Evolutionary conservation across 2,113 vertebrate species (phyloP).

Genomic region (Machaerirhynchus nigripectus): DNA sequence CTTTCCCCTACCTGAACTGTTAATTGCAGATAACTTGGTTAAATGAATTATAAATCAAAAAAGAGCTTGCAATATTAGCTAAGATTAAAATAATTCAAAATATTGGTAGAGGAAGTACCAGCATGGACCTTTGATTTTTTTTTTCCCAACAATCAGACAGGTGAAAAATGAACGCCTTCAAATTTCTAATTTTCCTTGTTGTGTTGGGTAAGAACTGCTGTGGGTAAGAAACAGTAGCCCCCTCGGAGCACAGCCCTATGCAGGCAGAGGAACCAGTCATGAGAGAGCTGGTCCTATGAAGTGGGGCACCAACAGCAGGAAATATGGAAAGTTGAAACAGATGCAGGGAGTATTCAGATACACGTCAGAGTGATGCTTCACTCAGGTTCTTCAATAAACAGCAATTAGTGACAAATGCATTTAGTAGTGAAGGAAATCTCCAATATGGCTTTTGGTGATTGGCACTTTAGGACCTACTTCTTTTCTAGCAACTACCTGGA

Average conservation of each 20-base stretch:
- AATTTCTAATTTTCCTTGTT: not conserved
- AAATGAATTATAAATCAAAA: not conserved
- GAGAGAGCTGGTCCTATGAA: not conserved
- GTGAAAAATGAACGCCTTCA: not conserved
- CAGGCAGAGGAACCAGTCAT: not conserved
- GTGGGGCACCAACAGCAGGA: not conserved
- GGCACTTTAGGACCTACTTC: constrained; percentile 30
- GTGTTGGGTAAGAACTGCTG: not conserved
- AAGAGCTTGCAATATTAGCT: not conserved
- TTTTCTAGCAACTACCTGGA: not conserved
- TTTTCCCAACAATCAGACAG: not conserved
- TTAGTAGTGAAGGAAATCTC: constrained; percentile 16
- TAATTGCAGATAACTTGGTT: not conserved
- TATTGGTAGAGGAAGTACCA: not conserved
- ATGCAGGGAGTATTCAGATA: not conserved
- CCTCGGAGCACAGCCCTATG: not conserved
- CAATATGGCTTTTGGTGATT: not conserved
- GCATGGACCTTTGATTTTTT: not conserved
- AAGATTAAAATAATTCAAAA: not conserved
- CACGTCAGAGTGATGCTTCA: not conserved
- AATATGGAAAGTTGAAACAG: not conserved
- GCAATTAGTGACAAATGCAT: constrained; percentile 48
- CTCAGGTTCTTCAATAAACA: constrained; percentile 14
- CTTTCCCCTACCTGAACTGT: not conserved
- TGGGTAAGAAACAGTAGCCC: not conserved